phyloP scores from a whole-genome alignment of 2,888 invertebrate genomes.

The Cryptocheilus praepositus region DNA sequence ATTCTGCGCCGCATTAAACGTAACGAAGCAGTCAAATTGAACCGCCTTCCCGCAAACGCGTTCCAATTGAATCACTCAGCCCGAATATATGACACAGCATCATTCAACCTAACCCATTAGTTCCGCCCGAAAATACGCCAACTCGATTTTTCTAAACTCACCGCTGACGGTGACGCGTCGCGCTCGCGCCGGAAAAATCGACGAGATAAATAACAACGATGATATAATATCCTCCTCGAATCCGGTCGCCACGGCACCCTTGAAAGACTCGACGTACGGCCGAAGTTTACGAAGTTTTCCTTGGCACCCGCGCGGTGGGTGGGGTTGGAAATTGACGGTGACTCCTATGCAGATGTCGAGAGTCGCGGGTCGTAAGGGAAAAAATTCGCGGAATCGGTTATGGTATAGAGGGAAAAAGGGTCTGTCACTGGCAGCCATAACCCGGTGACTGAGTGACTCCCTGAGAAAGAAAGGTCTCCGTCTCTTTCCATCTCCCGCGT shows the following conservation, averaged over 20 bases:
- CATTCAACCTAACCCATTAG: constrained; percentile 6
- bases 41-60: too few species aligned
- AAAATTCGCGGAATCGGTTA: constrained; percentile 47
- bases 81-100: constrained; percentile 9
- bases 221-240: constrained; percentile 25
- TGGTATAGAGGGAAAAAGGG: constrained; percentile 41
- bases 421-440: constrained; percentile 60
- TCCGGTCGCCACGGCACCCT: background rate
- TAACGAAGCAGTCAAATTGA: too few species aligned
- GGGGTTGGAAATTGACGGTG: constrained; percentile 29
- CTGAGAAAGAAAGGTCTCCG: constrained; percentile 23
- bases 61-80: too few species aligned
- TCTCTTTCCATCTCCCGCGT: constrained; percentile 24
- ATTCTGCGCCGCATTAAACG: too few species aligned
- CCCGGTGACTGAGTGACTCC: constrained; percentile 61
- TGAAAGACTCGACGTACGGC: background rate
- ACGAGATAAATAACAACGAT: constrained; percentile 43
- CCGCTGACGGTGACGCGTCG: too few species aligned
- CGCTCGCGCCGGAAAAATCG: constrained; percentile 45
- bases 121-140: too few species aligned
- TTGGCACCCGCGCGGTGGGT: background rate
- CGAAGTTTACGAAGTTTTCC: constrained; percentile 34
- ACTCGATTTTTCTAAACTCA: too few species aligned
- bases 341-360: constrained; percentile 38
- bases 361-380: constrained; percentile 12